Percentiles rank a stretch among this genome's conserved stretches.
These are phyloP conservation scores for Laterallus jamaicensis DNA, from an alignment of 2,113 vertebrate species.

Conservation along the genomic window DNA sequence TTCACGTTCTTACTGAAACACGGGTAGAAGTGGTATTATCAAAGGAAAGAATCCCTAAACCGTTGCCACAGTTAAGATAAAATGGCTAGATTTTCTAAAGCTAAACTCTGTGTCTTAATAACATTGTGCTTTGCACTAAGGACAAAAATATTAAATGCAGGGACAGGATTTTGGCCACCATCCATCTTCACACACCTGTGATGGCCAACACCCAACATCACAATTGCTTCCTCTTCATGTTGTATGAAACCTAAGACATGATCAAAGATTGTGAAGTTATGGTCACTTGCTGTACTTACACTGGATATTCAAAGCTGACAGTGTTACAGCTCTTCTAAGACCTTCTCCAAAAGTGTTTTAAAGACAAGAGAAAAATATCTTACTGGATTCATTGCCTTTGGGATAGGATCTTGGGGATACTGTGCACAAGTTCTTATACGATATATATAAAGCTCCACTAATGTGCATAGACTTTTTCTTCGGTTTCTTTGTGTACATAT, in stretches of 20 bases:
- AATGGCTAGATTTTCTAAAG: not conserved
- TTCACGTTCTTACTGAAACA: not conserved
- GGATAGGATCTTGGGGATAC: not conserved
- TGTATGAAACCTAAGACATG: not conserved
- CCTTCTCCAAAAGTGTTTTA: not conserved
- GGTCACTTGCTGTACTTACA: not conserved
- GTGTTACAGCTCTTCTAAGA: not conserved
- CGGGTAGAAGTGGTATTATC: not conserved
- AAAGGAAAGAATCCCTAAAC: not conserved
- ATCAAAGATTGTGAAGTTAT: not conserved
- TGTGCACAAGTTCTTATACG: not conserved
- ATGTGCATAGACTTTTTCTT: not conserved
- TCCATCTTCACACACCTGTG: not conserved
- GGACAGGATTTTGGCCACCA: not conserved
- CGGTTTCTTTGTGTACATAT: not conserved
- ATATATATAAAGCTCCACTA: not conserved
- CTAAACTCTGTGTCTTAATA: not conserved
- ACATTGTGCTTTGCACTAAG: not conserved
- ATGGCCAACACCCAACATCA: not conserved
- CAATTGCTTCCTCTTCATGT: rapidly evolving
- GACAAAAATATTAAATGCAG: not conserved
- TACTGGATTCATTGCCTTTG: not conserved
- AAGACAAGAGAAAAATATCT: not conserved
- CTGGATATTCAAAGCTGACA: not conserved
- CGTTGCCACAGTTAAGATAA: not conserved